phyloP scores from a whole-genome alignment of 1,140 invertebrate species.

The Bombus waltoni region DNA sequence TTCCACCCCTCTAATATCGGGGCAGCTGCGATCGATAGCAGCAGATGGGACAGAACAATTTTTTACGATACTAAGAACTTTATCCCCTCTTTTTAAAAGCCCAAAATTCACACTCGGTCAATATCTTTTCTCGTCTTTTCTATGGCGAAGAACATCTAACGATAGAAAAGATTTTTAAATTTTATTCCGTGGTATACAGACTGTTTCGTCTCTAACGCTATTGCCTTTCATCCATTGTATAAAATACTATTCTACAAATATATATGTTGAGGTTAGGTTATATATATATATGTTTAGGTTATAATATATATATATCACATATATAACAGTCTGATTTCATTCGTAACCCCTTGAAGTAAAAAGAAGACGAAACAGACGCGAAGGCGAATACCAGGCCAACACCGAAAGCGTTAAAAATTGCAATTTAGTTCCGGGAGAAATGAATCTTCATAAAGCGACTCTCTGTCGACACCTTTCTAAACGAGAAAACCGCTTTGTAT shows the following conservation, averaged over 20 bases:
- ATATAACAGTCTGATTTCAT: neutral
- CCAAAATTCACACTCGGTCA: neutral
- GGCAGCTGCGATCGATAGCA: conserved; percentile 34
- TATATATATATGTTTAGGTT: too few species aligned
- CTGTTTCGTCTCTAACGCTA: too few species aligned
- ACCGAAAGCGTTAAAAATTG: neutral
- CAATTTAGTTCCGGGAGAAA: neutral
- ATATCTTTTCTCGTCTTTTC: neutral
- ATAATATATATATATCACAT: neutral
- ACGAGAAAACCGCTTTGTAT: neutral
- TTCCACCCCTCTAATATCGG: conserved; percentile 20
- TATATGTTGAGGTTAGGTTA: too few species aligned
- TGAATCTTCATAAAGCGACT: neutral
- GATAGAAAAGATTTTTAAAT: too few species aligned
- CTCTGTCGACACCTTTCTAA: neutral
- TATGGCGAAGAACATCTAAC: too few species aligned
- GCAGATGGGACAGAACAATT: conserved; percentile 50
- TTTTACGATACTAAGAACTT: conserved; percentile 36
- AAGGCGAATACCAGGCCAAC: neutral
- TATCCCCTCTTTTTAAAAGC: conserved; percentile 21
- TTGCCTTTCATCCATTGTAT: too few species aligned
- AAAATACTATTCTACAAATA: too few species aligned
- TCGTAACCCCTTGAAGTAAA: neutral
- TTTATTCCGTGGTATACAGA: too few species aligned
- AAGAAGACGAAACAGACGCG: neutral